Conservation (phyloP, 2,113 vertebrate genomes). For the Prinia subflava region DNA sequence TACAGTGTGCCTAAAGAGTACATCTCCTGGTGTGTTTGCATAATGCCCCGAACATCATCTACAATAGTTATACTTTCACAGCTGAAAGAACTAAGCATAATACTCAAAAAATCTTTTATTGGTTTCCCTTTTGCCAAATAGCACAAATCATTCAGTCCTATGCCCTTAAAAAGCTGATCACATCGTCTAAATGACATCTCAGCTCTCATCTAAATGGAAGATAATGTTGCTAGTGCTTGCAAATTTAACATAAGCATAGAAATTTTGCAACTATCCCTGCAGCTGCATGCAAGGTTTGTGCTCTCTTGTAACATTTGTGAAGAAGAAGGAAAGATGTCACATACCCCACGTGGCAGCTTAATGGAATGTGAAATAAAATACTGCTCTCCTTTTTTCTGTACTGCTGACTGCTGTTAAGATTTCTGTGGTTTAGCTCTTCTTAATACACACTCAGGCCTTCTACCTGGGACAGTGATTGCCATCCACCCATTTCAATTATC, state of each 20-base stretch:
- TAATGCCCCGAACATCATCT: not conserved
- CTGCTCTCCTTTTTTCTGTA: not conserved
- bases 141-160: not conserved
- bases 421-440: not conserved
- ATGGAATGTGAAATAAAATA: not conserved
- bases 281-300: not conserved
- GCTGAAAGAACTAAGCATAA: not conserved
- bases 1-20: not conserved
- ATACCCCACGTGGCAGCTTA: fast-evolving
- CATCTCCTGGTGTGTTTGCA: not conserved
- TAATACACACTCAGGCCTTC: not conserved
- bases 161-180: not conserved
- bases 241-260: not conserved
- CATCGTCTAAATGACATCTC: not conserved
- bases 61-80: not conserved
- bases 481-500: not conserved
- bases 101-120: not conserved
- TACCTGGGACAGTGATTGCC: not conserved
- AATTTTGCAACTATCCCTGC: not conserved
- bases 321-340: not conserved
- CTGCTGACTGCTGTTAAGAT: not conserved
- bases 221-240: not conserved
- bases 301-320: not conserved
- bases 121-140: not conserved
- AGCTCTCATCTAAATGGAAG: not conserved